phyloP scores from a whole-genome alignment of 1,140 invertebrate genomes.

The Fragariocoptes setiger region DNA sequence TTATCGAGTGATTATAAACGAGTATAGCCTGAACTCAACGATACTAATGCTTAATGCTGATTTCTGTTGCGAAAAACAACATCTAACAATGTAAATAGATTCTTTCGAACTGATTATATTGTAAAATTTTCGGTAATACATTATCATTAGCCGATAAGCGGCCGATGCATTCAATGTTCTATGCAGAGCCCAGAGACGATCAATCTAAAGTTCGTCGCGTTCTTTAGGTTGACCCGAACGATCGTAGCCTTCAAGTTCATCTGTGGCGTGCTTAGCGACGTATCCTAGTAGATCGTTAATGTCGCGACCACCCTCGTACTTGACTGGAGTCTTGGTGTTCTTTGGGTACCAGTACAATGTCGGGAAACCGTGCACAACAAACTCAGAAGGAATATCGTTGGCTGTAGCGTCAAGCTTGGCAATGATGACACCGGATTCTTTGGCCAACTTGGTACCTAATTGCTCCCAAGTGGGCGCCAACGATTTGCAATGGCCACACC shows the following conservation, averaged over 20 bases:
- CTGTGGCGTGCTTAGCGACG: constrained; percentile 62
- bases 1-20: no score
- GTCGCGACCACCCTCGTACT: constrained; percentile 77
- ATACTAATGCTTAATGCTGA: no score
- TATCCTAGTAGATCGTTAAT: constrained; percentile 85
- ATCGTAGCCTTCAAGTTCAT: constrained; percentile 56
- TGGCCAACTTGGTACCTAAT: constrained; percentile 41
- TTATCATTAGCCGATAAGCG: no score
- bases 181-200: no score
- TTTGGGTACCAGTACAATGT: constrained; percentile 84
- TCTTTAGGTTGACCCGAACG: constrained; percentile 48
- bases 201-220: no score
- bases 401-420: constrained; percentile 94
- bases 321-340: constrained; percentile 42
- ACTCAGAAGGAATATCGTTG: constrained; percentile 76
- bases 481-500: constrained; percentile 88
- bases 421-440: constrained; percentile 55
- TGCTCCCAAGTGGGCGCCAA: constrained; percentile 74
- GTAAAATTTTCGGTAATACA: no score
- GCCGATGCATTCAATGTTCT: no score
- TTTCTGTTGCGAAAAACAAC: no score
- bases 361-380: constrained; percentile 82
- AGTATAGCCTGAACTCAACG: no score
- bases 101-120: no score
- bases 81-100: no score